Conservation (phyloP, 2,113 vertebrate genomes). For the Ifrita kowaldi region DNA sequence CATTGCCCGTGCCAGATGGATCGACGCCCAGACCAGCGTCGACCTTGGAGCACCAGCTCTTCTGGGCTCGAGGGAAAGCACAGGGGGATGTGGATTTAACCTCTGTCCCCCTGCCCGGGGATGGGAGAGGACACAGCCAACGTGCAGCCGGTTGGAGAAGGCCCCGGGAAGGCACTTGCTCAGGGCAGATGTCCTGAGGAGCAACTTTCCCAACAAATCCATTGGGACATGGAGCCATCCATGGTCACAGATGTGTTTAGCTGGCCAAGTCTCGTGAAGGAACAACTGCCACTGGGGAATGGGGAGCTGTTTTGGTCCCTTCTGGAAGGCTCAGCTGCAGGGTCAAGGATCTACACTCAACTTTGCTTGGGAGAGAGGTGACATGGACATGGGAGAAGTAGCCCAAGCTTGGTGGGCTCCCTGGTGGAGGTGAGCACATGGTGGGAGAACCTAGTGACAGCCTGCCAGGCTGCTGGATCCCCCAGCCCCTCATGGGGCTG, state of each 20-base stretch:
- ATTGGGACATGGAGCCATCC: constrained; percentile 16
- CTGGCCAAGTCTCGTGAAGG: not conserved
- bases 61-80: constrained; percentile 5
- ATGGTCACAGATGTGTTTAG: not conserved
- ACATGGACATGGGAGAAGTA: not conserved
- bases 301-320: not conserved
- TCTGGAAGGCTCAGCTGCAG: not conserved
- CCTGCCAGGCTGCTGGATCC: not conserved
- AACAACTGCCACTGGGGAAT: not conserved
- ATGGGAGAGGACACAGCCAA: not conserved
- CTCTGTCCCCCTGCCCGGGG: not conserved
- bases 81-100: constrained; percentile 33
- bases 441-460: not conserved
- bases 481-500: not conserved
- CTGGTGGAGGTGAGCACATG: not conserved
- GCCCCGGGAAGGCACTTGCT: not conserved
- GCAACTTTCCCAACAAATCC: not conserved
- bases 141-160: not conserved
- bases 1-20: constrained; percentile 52
- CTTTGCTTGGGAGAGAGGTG: not conserved
- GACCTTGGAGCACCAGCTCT: constrained; percentile 20
- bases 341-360: not conserved
- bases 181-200: not conserved
- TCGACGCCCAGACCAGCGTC: not conserved
- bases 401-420: not conserved